phyloP scores from a whole-genome alignment of 2,888 invertebrate genomes.

The Colostygia pectinataria region DNA sequence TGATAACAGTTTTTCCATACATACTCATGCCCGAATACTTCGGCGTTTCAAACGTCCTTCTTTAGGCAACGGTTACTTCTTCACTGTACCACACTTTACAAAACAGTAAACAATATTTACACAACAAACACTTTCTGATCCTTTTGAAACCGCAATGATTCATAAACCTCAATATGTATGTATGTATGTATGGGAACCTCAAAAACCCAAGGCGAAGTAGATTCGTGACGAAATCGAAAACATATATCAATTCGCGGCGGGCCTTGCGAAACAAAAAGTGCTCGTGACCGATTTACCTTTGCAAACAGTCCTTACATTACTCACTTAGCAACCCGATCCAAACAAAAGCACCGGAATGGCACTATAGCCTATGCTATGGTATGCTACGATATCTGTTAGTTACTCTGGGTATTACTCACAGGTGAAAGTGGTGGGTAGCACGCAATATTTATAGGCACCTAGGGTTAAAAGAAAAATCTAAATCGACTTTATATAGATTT shows the following conservation, averaged over 20 bases:
- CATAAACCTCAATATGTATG: not conserved
- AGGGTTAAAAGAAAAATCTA: too few species aligned
- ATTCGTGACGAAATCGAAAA: conserved; percentile 20
- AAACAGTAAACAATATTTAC: conserved; percentile 2
- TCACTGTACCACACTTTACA: not conserved
- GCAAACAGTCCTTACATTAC: conserved; percentile 28
- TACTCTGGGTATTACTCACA: conserved; percentile 17
- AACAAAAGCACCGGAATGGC: conserved; percentile 16
- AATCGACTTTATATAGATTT: too few species aligned
- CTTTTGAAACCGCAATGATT: conserved; percentile 10
- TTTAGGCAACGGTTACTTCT: too few species aligned
- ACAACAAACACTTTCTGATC: not conserved
- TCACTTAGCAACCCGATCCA: conserved; percentile 35
- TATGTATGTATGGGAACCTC: conserved; percentile 2
- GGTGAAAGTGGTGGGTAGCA: conserved; percentile 27
- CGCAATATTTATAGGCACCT: conserved; percentile 5
- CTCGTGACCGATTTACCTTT: conserved; percentile 29
- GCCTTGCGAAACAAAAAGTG: conserved; percentile 27
- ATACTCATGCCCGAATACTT: too few species aligned
- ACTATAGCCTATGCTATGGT: conserved; percentile 2
- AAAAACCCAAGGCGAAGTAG: conserved; percentile 13
- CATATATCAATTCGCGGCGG: conserved; percentile 23
- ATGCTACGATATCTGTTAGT: conserved; percentile 1
- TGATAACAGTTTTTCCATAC: too few species aligned
- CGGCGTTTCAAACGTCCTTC: too few species aligned